Evolutionary conservation across 1,140 invertebrate genomes (phyloP).

Genomic region (Habropoda laboriosa): DNA sequence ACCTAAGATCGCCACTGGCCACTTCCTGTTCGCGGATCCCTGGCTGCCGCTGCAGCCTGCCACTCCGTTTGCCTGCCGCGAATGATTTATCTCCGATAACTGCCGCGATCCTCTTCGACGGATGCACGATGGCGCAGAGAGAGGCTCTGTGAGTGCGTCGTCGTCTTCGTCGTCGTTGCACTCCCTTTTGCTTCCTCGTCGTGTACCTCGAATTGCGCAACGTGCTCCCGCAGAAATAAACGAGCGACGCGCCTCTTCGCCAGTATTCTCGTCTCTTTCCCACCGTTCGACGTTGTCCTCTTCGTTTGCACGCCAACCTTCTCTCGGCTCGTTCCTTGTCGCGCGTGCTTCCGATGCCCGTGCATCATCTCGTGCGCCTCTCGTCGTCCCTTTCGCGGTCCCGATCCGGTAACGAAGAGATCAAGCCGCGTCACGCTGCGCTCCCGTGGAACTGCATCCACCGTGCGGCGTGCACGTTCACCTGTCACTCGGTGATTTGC

Average conservation of each 20-base stretch:
- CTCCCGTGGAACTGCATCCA: slow-evolving; percentile 40
- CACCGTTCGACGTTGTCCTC: not conserved
- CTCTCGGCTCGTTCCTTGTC: not conserved
- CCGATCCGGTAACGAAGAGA: slow-evolving; percentile 45
- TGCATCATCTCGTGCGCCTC: slow-evolving; percentile 24
- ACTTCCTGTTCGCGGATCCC: slow-evolving; percentile 52
- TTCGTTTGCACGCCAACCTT: not conserved
- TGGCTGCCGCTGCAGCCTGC: too few species aligned
- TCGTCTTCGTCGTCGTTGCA: not conserved
- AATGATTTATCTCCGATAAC: slow-evolving; percentile 63
- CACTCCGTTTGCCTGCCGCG: slow-evolving; percentile 7
- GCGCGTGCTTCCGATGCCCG: slow-evolving; percentile 22
- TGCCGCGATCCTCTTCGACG: slow-evolving; percentile 42
- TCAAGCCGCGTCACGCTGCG: slow-evolving; percentile 45
- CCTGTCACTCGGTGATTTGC: slow-evolving; percentile 58
- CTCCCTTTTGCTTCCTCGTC: slow-evolving; percentile 43
- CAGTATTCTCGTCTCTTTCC: not conserved
- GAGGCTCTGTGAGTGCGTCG: slow-evolving; percentile 6
- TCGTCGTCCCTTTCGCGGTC: slow-evolving; percentile 31
- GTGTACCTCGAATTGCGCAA: slow-evolving; percentile 67
- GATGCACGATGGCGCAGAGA: slow-evolving; percentile 5
- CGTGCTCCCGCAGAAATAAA: slow-evolving; percentile 52
- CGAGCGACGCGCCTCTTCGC: slow-evolving; percentile 37
- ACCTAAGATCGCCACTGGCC: slow-evolving; percentile 36
- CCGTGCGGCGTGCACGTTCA: slow-evolving; percentile 29